Base-by-base conservation (phyloP, 2,888 invertebrate species). In the Neoascia interrupta region DNA sequence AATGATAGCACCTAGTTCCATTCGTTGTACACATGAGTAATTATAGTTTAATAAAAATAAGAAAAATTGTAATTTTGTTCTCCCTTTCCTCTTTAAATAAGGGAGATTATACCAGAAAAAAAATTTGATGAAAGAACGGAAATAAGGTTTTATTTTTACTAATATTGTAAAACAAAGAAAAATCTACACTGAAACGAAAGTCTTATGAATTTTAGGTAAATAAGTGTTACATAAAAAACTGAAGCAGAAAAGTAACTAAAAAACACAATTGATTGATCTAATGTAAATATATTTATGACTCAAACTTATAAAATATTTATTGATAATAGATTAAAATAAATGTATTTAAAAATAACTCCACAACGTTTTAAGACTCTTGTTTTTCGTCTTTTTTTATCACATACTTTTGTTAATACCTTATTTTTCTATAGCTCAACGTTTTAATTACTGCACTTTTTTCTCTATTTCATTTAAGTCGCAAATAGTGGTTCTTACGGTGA, bases 131-230 rank as follows among this genome's bases (percentile, higher is more conserved):
- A 23, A 43, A 23, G 34, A 49, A 11, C 18, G 21, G 56, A 41
- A 66, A 41, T 45, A 70, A 53, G 51, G 18, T 8, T 19, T 49
- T 49, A 37, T 51, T 31, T 45, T 70, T 69, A n/a, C 23, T 51
- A 51, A 45, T 58, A 43, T 36, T 64, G 61, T 54, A 69, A 41
- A 15, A 60, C 43, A 61, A 60, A 72, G 43, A 34, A 19, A 73
- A 64, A 75, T 70, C 70, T 72, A 83, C 83, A 85, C 81, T 86
- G 88, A 86, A 88, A 88, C 88, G 87, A 87, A 88, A 85, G 87
- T 88, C 88, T 88, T 88, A 88, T 88, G 88, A 88, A 86, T 85
- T 84, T 82, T 88, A 87, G 87, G 83, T 85, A 84, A 84, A 86
- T 87, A 85, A 86, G 84, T 82, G 82, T 84, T 80, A 54, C 18